Evolutionary conservation across 2,888 invertebrate genomes (phyloP), one percentile per base, ranked within the genome.

Genomic region (Orthosia cruda): DNA sequence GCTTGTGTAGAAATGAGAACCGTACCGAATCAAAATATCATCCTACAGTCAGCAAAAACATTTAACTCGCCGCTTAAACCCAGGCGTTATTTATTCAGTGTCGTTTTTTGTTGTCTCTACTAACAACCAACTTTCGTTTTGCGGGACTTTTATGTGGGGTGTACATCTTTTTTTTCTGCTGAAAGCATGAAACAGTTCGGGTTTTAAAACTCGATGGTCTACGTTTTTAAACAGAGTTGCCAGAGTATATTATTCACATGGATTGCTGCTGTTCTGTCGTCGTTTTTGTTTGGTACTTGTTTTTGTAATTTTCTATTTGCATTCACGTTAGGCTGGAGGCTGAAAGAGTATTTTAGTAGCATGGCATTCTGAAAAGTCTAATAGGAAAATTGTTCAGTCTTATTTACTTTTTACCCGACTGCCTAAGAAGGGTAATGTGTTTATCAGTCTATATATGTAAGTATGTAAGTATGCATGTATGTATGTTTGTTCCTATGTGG

Each of bases 61-160:
- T 82, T 85, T 76, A 74, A 69, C 86, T 68, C 57, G 49, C 12
- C 58, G 70, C 64, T 65, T 67, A 59, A 86, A 68, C 80, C 87
- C 66, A 80, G 55, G 63, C 65, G 62, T 84, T 84, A 81, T 81
- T 86, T 87, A 87, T 86, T 82, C 73, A 67, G 45, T 65, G 58
- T 23, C 62, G 61, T 57, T 68, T 85, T 86, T 82, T 84, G 68
- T 57, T 82, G 77, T 65, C 79, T 55, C 76, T 79, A 74, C 74
- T 85, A 86, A 82, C 79, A 82, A 80, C 73, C 74, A 83, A 80
- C 76, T 84, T 86, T 81, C 49, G 67, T 26, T 64, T 52, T 76
- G 58, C 32, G 20, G 20, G 66, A 77, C 69, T 81, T 87, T 84
- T 74, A 61, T 84, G 84, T 70, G 80, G 77, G 40, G 54, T 59